Percentiles rank a stretch among this genome's conserved stretches.
Evolutionary conservation across 2,113 vertebrate species (phyloP).

Genomic region (Eurystomus gularis): DNA sequence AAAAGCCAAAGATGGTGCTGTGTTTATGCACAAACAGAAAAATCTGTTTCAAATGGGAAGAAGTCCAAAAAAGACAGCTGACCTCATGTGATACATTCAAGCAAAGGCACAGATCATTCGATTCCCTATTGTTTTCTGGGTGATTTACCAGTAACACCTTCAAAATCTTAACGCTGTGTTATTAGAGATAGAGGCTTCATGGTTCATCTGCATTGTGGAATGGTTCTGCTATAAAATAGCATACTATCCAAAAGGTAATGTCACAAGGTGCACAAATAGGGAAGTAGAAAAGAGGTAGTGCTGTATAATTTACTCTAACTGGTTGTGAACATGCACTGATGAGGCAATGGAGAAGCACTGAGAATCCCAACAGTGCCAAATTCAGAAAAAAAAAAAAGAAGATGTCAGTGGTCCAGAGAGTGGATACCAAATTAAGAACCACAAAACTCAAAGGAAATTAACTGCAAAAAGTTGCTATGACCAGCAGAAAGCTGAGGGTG

Average conservation of each 20-base stretch:
- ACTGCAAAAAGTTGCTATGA: neutral
- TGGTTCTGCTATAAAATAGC: neutral
- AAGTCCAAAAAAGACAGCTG: neutral
- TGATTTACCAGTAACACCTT: neutral
- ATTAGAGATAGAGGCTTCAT: neutral
- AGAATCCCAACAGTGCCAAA: neutral
- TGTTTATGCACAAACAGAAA: neutral
- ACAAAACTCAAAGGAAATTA: neutral
- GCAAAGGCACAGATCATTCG: neutral
- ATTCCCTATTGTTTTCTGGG: neutral
- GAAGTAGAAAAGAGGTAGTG: neutral
- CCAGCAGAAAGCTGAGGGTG: neutral
- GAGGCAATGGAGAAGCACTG: neutral
- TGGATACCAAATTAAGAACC: neutral
- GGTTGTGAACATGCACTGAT: neutral
- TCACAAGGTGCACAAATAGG: neutral
- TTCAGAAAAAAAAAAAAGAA: neutral
- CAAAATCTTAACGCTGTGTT: neutral
- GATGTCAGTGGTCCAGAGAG: neutral
- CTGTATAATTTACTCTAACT: neutral
- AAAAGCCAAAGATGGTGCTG: rapidly evolving
- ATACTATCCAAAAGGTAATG: neutral
- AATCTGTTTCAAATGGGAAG: neutral
- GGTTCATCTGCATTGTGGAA: neutral
- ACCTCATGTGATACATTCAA: neutral